A percentile compares a stretch with the other conserved stretches of the same genome.
phyloP scores from a whole-genome alignment of 2,797 vertebrate species.

The Leptatherina wallacei region DNA sequence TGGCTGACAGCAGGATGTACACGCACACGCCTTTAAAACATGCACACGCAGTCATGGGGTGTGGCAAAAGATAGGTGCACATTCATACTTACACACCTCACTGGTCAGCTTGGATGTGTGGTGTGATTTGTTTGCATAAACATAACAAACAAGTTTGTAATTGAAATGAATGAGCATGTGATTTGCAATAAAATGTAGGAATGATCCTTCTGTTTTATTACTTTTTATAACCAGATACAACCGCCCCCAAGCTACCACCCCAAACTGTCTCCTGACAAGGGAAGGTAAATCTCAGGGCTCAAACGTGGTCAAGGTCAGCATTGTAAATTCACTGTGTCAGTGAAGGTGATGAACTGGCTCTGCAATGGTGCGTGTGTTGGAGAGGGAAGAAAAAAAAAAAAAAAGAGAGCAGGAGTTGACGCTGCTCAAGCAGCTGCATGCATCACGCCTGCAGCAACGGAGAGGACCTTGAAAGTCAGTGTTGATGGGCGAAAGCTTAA shows the following conservation, averaged over 20 bases:
- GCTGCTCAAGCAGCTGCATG: conserved; percentile 52
- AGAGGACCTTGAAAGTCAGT: conserved; percentile 31
- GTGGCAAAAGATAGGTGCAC: conserved; percentile 46
- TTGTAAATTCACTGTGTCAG: conserved; percentile 71
- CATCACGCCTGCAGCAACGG: conserved; percentile 39
- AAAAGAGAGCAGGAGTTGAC: conserved; percentile 44
- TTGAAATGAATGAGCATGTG: conserved; percentile 62
- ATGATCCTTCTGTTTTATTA: conserved; percentile 46
- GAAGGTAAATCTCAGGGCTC: conserved; percentile 59
- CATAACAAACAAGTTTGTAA: conserved; percentile 74
- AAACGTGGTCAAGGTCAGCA: conserved; percentile 70
- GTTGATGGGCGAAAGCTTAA: conserved; percentile 3
- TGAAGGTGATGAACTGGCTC: conserved; percentile 72
- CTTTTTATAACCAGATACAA: conserved; percentile 61
- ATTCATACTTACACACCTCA: conserved; percentile 27
- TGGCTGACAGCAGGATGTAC: conserved; percentile 70
- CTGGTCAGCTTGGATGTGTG: conserved; percentile 2
- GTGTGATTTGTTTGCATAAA: conserved; percentile 43
- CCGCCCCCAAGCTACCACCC: conserved; percentile 48
- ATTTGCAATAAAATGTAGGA: conserved; percentile 65
- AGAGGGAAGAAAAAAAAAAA: conserved; percentile 19
- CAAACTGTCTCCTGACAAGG: conserved; percentile 59
- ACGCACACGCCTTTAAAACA: conserved; percentile 10
- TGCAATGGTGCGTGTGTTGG: conserved; percentile 32
- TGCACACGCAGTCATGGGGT: conserved; percentile 18